Evolutionary conservation across 2,113 vertebrate species (phyloP).

Genomic region (Petromus typicus): DNA sequence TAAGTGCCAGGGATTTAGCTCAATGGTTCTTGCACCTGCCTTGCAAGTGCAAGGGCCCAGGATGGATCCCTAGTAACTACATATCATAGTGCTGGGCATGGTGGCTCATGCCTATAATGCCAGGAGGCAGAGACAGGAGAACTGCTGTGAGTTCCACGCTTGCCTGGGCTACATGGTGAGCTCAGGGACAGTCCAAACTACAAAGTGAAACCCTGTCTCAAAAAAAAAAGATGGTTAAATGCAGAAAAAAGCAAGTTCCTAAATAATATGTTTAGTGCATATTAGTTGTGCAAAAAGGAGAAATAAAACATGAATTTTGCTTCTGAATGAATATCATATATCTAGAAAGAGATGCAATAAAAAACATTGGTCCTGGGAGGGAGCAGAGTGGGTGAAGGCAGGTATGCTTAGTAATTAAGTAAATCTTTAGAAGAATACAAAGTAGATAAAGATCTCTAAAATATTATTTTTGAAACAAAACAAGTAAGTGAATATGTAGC

Average conservation of each 20-base stretch:
- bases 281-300: not conserved
- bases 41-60: too few species aligned
- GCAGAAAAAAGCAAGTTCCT: not conserved
- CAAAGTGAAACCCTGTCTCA: too few species aligned
- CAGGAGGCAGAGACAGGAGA: too few species aligned
- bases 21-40: too few species aligned
- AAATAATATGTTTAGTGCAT: not conserved
- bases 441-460: not conserved
- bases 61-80: too few species aligned
- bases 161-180: too few species aligned
- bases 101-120: too few species aligned
- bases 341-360: not conserved
- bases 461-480: constrained; percentile 20
- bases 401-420: not conserved
- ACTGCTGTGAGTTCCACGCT: too few species aligned
- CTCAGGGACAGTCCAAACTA: too few species aligned
- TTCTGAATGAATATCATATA: not conserved
- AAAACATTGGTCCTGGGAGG: not conserved
- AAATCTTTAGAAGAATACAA: constrained; percentile 17
- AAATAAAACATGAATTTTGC: constrained; percentile 25
- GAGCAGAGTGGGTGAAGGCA: not conserved
- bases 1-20: too few species aligned
- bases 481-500: constrained; percentile 1
- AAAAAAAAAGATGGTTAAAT: not conserved
- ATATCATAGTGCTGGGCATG: too few species aligned